Evolutionary conservation across 1,140 invertebrate species (phyloP), one percentile per base, ranked within the genome.

Genomic region (Platyscapa corneri): DNA sequence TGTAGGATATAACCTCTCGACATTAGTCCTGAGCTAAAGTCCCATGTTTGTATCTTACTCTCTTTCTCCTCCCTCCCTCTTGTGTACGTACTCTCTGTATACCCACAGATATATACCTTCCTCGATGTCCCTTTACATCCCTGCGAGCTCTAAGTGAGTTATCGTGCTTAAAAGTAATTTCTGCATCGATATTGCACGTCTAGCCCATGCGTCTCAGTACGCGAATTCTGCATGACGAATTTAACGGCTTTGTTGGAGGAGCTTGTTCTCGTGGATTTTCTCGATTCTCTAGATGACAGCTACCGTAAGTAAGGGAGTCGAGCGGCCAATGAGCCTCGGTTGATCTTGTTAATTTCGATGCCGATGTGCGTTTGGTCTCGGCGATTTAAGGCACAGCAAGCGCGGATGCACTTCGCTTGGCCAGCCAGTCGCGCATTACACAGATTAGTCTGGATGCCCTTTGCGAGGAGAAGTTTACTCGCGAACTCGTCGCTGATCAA

Each of bases 11-110:
- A 60, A 64, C 72, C 72, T 12, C 72, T 60, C 56, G 82, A 72
- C 67, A 64, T 65, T 46, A 75, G 49, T 83, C 53, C 53, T 53
- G 70, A 65, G 72, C n/a, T 65, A 64, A 65, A 60, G 72, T 83
- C 37, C 56, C 56, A 14, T 34, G 67, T n/a, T 76, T 37, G 53
- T 64, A 46, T 67, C 56, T 76, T 75, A 75, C 39, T 46, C 27
- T 30, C 23, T 42, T 16, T n/a, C 37, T 32, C 14, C 20, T 30
- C 34, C 27, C 27, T 10, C 49, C 23, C 49, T 75, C 39, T n/a
- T 34, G 10, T 39, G 23, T 12, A 12, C 18, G 12, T 39, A 32
- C 70, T 27, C 37, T 74, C 39, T 37, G 5, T 14, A 42, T 34
- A 39, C 14, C 1, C 8, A 20, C 70, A 14, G 3, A 27, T 1